Percentiles rank a stretch among this genome's conserved stretches.
phyloP scores from a whole-genome alignment of 2,888 invertebrate genomes.

The Phrixothrix hirtus region DNA sequence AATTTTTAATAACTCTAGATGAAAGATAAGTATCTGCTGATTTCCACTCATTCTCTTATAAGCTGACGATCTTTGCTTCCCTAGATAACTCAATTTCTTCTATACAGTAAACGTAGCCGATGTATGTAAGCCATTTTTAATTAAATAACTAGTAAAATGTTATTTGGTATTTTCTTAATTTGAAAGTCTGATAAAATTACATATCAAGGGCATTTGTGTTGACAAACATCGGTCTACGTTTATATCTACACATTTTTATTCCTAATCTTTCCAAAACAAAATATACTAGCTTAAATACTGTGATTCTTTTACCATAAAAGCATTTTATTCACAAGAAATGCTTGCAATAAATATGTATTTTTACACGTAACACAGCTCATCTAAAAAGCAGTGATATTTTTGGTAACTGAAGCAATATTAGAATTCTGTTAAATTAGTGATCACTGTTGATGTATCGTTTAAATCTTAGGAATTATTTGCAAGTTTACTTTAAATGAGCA shows the following conservation, averaged over 20 bases:
- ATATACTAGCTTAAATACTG: constrained; percentile 34
- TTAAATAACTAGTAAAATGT: constrained; percentile 5
- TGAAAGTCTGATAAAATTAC: constrained; percentile 22
- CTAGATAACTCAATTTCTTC: constrained; percentile 8
- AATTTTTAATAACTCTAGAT: constrained; percentile 19
- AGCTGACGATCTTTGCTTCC: constrained; percentile 20
- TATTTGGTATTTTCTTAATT: constrained; percentile 10
- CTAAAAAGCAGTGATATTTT: constrained; percentile 54
- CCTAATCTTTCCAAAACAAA: constrained; percentile 11
- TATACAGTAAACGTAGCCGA: constrained; percentile 13
- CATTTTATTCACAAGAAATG: constrained; percentile 43
- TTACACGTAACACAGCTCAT: constrained; percentile 50
- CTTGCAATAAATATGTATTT: constrained; percentile 54
- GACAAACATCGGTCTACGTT: constrained; percentile 20
- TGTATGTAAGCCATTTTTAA: constrained; percentile 9
- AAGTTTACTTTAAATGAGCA: constrained; percentile 25
- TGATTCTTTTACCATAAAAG: constrained; percentile 41
- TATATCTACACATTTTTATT: constrained; percentile 4
- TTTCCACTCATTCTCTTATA: constrained; percentile 19
- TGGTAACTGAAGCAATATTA: constrained; percentile 57
- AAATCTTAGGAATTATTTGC: constrained; percentile 22
- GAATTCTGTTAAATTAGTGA: constrained; percentile 27
- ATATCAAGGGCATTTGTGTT: constrained; percentile 23
- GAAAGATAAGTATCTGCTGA: constrained; percentile 13
- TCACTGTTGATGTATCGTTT: constrained; percentile 26